Conservation (phyloP, 2,888 invertebrate species). For the Drosophila helvetica region DNA sequence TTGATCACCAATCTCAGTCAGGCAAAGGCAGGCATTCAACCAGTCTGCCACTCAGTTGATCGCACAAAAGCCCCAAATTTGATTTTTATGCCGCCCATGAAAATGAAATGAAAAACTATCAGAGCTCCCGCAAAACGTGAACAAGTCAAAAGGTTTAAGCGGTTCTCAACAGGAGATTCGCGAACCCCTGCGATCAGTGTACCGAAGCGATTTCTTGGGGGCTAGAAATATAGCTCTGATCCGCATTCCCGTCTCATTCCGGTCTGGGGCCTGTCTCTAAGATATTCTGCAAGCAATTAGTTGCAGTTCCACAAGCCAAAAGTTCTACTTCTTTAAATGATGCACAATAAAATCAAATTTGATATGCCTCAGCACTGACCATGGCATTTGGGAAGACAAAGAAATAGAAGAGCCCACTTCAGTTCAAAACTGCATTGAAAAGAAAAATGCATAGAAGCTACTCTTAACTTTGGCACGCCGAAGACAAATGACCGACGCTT, state of each 20-base stretch:
- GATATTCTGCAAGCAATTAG: too few species aligned
- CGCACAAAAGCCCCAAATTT: constrained; percentile 43
- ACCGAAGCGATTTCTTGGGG: too few species aligned
- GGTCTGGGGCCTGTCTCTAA: too few species aligned
- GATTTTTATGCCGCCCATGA: constrained; percentile 69
- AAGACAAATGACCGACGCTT: background rate
- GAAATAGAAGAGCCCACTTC: background rate
- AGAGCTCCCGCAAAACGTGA: constrained; percentile 11
- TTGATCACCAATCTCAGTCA: constrained; percentile 47
- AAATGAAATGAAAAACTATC: constrained; percentile 3
- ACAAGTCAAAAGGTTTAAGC: constrained; percentile 54
- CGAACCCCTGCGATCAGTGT: too few species aligned
- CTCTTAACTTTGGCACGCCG: background rate
- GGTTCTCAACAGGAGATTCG: background rate
- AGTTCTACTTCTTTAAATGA: too few species aligned
- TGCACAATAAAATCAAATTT: background rate
- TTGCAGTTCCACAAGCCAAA: too few species aligned
- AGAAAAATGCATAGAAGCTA: background rate
- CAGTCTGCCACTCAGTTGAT: constrained; percentile 8
- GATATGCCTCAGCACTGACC: background rate
- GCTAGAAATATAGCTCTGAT: too few species aligned
- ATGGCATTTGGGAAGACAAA: background rate
- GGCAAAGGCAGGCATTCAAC: constrained; percentile 5
- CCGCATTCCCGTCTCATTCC: too few species aligned
- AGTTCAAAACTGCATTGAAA: background rate